Percentiles rank a stretch among this genome's conserved stretches.
Evolutionary conservation across 2,888 invertebrate species (phyloP).

Genomic region (Drosophila kanekoi): DNA sequence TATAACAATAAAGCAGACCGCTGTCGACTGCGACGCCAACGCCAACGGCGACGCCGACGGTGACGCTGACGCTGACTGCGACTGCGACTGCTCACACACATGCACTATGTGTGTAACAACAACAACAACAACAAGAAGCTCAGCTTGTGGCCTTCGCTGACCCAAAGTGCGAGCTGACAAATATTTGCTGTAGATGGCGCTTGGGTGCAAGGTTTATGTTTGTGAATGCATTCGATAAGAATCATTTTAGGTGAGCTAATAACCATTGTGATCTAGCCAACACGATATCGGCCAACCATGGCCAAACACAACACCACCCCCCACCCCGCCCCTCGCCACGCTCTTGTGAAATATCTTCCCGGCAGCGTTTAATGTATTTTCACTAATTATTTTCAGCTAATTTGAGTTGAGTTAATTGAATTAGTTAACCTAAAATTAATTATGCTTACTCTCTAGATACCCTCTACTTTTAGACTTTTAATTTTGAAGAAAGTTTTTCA

Average conservation of each 20-base stretch:
- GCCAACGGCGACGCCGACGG: slow-evolving; percentile 7
- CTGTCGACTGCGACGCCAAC: slow-evolving; percentile 20
- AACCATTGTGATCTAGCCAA: slow-evolving; percentile 27
- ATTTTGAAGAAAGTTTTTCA: neutral
- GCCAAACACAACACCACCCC: neutral
- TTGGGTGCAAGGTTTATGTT: slow-evolving; percentile 49
- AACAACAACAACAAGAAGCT: slow-evolving; percentile 9
- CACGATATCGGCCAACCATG: neutral
- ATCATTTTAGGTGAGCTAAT: slow-evolving; percentile 50
- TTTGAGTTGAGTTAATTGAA: neutral
- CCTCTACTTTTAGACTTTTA: neutral
- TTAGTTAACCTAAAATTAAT: neutral
- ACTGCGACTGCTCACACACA: slow-evolving; percentile 1
- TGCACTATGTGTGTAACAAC: neutral
- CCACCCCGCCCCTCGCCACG: too few species aligned
- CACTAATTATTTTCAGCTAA: neutral
- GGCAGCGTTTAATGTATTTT: neutral
- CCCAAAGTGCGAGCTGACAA: slow-evolving; percentile 56
- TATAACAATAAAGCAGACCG: slow-evolving; percentile 73
- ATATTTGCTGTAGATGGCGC: slow-evolving; percentile 66
- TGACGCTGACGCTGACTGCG: slow-evolving; percentile 3
- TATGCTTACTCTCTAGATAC: neutral
- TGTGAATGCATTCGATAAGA: slow-evolving; percentile 62
- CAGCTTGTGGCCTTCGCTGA: slow-evolving; percentile 44
- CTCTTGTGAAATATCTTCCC: neutral